Evolutionary conservation across 2,888 invertebrate species (phyloP).

Genomic region (Eupeodes luniger): DNA sequence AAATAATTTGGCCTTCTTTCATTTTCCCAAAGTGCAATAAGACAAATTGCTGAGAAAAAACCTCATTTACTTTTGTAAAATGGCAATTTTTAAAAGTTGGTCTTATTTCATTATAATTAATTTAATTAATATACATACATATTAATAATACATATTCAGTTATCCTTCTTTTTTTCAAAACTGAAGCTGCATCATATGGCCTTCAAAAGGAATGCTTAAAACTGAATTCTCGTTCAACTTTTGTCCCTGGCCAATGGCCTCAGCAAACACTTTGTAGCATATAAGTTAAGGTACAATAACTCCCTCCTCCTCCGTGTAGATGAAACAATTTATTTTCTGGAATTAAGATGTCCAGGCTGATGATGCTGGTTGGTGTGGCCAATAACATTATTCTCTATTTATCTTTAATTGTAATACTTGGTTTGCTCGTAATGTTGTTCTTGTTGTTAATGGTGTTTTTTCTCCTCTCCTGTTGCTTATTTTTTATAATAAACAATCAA

Average conservation of each 20-base stretch:
- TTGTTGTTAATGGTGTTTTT: constrained; percentile 10
- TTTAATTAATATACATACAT: constrained; percentile 22
- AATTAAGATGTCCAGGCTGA: constrained; percentile 61
- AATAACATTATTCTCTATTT: constrained; percentile 61
- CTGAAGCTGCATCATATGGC: constrained; percentile 9
- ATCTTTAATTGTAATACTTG: constrained; percentile 53
- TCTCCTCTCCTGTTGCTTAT: not conserved
- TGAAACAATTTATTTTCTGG: constrained; percentile 61
- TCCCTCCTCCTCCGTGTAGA: constrained; percentile 6
- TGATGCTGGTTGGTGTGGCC: constrained; percentile 53
- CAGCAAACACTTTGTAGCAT: constrained; percentile 15
- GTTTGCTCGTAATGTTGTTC: constrained; percentile 3
- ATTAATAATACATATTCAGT: constrained; percentile 25
- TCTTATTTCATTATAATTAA: not conserved
- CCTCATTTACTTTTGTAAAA: too few species aligned
- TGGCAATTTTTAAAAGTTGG: too few species aligned
- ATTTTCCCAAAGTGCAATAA: too few species aligned
- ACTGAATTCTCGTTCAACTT: constrained; percentile 19
- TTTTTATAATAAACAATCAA: constrained; percentile 5
- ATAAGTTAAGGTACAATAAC: not conserved
- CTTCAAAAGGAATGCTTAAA: constrained; percentile 55
- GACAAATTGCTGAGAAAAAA: too few species aligned
- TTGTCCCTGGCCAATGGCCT: constrained; percentile 61
- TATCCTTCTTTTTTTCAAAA: constrained; percentile 50
- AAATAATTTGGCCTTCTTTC: too few species aligned